Percentiles rank a stretch among this genome's conserved stretches.
Evolutionary conservation across 2,888 invertebrate genomes (phyloP).

Genomic region (Willowsia nigromaculata): DNA sequence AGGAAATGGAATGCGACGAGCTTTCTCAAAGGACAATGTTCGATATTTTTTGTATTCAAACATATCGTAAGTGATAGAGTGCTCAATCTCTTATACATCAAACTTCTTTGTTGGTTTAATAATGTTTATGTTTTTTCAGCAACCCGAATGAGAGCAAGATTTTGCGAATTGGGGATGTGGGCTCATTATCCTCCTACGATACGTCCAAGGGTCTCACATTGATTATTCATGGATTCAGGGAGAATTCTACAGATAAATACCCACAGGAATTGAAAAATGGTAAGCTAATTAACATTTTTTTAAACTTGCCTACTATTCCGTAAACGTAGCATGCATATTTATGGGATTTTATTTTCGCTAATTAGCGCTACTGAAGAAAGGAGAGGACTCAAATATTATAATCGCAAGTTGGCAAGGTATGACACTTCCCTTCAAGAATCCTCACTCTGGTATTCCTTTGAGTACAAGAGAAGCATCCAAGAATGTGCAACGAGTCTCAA

Average conservation of each 20-base stretch:
- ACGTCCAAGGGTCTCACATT: slow-evolving; percentile 17
- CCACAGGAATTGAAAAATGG: slow-evolving; percentile 68
- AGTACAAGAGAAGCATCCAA: slow-evolving; percentile 55
- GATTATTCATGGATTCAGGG: slow-evolving; percentile 66
- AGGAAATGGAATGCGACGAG: slow-evolving; percentile 33
- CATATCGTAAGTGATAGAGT: slow-evolving; percentile 24
- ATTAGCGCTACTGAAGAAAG: slow-evolving; percentile 17
- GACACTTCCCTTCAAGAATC: slow-evolving; percentile 65
- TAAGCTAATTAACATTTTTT: neutral
- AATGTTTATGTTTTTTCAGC: neutral
- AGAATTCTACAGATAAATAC: slow-evolving; percentile 64
- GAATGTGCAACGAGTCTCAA: slow-evolving; percentile 55
- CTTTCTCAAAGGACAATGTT: slow-evolving; percentile 66
- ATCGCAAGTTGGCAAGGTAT: slow-evolving; percentile 60
- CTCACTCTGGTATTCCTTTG: slow-evolving; percentile 47
- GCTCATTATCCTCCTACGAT: slow-evolving; percentile 46
- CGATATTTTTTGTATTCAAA: slow-evolving; percentile 63
- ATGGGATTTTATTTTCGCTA: neutral
- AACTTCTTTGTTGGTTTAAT: neutral
- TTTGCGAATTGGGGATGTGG: slow-evolving; percentile 38
- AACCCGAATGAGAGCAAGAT: neutral
- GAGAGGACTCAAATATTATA: slow-evolving; percentile 52
- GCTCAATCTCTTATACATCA: neutral
- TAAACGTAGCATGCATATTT: neutral
- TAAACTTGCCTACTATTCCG: neutral